A percentile compares a stretch with the other conserved stretches of the same genome.
Conservation (phyloP, 2,113 vertebrate species). For the Chloroceryle aenea region DNA sequence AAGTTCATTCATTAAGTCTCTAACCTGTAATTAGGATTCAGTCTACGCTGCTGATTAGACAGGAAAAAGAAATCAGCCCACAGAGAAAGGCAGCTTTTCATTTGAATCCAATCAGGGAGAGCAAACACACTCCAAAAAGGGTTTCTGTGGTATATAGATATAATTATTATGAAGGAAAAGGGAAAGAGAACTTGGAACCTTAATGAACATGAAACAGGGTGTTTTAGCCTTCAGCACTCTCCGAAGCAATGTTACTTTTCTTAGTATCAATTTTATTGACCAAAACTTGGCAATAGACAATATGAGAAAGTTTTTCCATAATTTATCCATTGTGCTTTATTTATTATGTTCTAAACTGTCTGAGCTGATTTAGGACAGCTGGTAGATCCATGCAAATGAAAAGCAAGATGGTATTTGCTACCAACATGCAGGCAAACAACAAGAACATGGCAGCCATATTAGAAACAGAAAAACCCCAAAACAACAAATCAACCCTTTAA, state of each 20-base stretch:
- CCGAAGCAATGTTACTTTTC: neutral
- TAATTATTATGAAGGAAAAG: neutral
- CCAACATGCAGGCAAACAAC: neutral
- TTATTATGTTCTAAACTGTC: neutral
- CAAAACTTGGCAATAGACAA: neutral
- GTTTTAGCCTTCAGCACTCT: neutral
- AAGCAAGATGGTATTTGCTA: neutral
- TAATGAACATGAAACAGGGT: neutral
- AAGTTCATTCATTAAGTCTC: conserved; percentile 53
- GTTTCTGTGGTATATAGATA: neutral
- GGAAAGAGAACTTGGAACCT: neutral
- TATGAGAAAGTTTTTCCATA: neutral
- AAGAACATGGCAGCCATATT: neutral
- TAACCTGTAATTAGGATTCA: conserved; percentile 60
- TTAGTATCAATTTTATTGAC: neutral
- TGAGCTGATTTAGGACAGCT: neutral
- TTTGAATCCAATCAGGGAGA: conserved; percentile 47
- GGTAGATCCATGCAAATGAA: neutral
- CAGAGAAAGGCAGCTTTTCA: conserved; percentile 44
- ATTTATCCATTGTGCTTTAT: neutral
- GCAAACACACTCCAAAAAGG: neutral
- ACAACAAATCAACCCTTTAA: neutral
- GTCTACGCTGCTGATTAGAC: neutral
- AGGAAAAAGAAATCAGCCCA: neutral
- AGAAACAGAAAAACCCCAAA: neutral